A percentile compares a stretch with the other conserved stretches of the same genome.
Evolutionary conservation across 2,888 invertebrate species (phyloP).

Genomic region (Caenorhabditis sp.): DNA sequence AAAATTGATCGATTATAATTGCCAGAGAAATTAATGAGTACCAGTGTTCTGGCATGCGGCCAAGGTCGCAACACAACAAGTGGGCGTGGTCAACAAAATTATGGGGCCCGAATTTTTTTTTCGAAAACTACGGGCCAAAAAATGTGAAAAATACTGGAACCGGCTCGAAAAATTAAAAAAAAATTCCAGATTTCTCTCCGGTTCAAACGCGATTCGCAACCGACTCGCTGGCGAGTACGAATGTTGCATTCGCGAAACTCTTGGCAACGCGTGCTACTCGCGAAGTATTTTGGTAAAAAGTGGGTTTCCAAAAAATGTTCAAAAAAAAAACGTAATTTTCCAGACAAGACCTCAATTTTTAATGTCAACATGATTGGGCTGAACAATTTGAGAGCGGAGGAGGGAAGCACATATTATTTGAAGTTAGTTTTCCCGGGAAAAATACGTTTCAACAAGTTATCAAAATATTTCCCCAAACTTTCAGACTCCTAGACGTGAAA

Average conservation of each 20-base stretch:
- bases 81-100: too few species aligned
- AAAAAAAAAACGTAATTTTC: not conserved
- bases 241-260: slow-evolving; percentile 34
- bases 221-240: slow-evolving; percentile 34
- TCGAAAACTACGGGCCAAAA: too few species aligned
- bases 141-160: too few species aligned
- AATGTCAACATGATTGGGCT: slow-evolving; percentile 29
- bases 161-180: too few species aligned
- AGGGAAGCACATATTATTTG: slow-evolving; percentile 37
- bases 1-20: not conserved
- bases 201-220: slow-evolving; percentile 37
- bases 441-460: too few species aligned
- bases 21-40: not conserved
- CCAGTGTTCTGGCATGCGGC: not conserved
- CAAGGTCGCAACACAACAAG: not conserved
- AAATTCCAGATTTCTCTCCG: slow-evolving; percentile 29
- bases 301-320: slow-evolving; percentile 6
- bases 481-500: slow-evolving; percentile 33
- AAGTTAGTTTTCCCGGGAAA: slow-evolving; percentile 18
- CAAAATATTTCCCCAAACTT: too few species aligned
- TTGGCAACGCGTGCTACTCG: slow-evolving; percentile 37
- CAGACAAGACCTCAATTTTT: slow-evolving; percentile 26
- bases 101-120: too few species aligned
- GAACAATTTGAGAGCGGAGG: slow-evolving; percentile 15
- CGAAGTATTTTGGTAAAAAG: slow-evolving; percentile 25